Percentiles rank a stretch among this genome's conserved stretches.
phyloP scores from a whole-genome alignment of 2,797 vertebrate genomes.

The Anas flavirostris region DNA sequence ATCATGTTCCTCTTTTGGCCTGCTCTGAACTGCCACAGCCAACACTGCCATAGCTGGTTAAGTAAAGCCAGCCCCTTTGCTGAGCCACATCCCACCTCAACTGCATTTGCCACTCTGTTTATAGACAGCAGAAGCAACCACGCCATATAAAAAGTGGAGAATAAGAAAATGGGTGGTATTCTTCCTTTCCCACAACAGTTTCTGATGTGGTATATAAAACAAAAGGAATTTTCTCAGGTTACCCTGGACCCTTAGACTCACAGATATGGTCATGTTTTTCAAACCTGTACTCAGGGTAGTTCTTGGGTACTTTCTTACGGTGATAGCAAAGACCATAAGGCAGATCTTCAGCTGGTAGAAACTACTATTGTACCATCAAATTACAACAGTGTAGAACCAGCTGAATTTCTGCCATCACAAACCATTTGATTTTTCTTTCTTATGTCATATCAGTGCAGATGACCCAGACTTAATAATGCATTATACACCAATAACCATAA shows the following conservation, averaged over 20 bases:
- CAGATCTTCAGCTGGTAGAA: background rate
- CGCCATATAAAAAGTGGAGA: fast-evolving
- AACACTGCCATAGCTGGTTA: background rate
- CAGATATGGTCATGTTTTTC: background rate
- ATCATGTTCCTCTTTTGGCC: background rate
- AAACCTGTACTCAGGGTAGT: background rate
- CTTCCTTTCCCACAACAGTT: background rate
- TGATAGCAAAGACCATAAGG: background rate
- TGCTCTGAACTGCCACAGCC: background rate
- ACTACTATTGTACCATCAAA: background rate
- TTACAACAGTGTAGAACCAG: background rate
- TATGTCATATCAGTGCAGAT: background rate
- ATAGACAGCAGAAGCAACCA: background rate
- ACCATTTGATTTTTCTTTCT: background rate
- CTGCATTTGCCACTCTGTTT: background rate
- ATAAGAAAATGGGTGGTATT: background rate
- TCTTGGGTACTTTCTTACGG: background rate
- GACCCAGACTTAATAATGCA: background rate
- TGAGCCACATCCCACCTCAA: background rate
- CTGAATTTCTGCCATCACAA: background rate
- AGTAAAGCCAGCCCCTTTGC: background rate
- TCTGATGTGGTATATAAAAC: background rate
- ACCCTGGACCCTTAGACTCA: background rate
- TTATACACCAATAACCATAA: background rate
- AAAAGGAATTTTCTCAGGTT: background rate